phyloP scores from a whole-genome alignment of 2,797 vertebrate species.

The Lacerta bilineata region DNA sequence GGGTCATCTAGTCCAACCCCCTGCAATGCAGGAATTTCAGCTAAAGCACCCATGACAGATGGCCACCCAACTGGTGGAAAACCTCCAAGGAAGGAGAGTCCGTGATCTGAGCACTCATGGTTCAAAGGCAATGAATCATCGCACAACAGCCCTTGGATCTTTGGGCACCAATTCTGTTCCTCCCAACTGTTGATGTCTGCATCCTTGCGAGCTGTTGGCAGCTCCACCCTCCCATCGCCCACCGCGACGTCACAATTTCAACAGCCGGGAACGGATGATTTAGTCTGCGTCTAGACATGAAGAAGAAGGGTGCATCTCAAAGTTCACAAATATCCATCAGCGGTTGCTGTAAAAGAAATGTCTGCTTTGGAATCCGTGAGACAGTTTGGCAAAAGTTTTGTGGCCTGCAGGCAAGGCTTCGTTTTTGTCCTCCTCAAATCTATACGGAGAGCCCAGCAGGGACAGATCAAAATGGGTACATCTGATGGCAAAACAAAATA shows the following conservation, averaged over 20 bases:
- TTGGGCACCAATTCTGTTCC: not conserved
- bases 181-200: not conserved
- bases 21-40: too few relatives aligned
- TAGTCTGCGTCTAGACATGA: constrained; percentile 5
- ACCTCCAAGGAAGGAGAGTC: not conserved
- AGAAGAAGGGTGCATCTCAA: not conserved
- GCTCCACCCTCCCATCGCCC: not conserved
- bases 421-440: too few relatives aligned
- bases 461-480: too few relatives aligned
- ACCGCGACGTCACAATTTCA: not conserved
- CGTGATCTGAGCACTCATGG: not conserved
- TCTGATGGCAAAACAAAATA: too few relatives aligned
- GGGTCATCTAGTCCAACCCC: too few relatives aligned
- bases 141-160: too few relatives aligned
- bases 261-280: not conserved
- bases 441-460: too few relatives aligned
- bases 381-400: too few relatives aligned
- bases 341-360: not conserved
- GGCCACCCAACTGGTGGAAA: too few relatives aligned
- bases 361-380: not conserved
- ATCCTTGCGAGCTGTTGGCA: not conserved
- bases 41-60: too few relatives aligned
- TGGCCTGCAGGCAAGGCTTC: not conserved
- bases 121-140: not conserved
- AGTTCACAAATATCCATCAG: not conserved